Percentiles rank a stretch among this genome's conserved stretches.
phyloP scores from a whole-genome alignment of 2,888 invertebrate species.

The Pasiphila rectangulata region DNA sequence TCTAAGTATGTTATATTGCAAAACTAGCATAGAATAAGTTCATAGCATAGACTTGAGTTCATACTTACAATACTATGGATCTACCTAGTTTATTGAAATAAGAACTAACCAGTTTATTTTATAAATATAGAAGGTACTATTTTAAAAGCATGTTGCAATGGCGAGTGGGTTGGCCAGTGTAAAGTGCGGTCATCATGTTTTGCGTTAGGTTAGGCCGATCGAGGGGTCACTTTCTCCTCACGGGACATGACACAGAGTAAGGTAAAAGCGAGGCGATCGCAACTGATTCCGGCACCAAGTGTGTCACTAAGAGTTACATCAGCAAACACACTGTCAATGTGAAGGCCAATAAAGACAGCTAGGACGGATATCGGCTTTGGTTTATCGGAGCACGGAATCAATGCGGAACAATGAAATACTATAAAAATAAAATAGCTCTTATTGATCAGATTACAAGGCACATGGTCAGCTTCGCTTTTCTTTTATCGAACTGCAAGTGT shows the following conservation, averaged over 20 bases:
- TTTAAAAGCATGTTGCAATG: not conserved
- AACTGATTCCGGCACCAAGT: constrained; percentile 33
- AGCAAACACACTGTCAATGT: constrained; percentile 53
- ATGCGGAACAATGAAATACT: not conserved
- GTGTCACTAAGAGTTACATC: constrained; percentile 24
- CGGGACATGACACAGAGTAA: constrained; percentile 24
- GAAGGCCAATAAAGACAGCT: constrained; percentile 66
- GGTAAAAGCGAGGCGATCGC: constrained; percentile 31
- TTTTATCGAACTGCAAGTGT: no score
- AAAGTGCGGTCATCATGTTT: constrained; percentile 1
- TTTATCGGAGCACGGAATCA: constrained; percentile 24
- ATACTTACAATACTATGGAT: no score
- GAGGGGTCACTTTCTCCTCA: constrained; percentile 47
- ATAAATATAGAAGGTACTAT: not conserved
- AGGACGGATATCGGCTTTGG: constrained; percentile 56
- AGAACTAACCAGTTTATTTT: no score
- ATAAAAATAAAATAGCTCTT: not conserved
- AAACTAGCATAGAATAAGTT: no score
- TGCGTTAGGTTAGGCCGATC: constrained; percentile 21
- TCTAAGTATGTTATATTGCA: no score
- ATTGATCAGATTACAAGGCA: no score
- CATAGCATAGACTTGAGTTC: no score
- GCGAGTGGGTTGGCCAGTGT: not conserved
- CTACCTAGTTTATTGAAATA: not conserved
- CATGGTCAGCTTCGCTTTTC: not conserved